Conservation (phyloP, 2,888 invertebrate species). For the Imbricaverruca yamaguchii region DNA sequence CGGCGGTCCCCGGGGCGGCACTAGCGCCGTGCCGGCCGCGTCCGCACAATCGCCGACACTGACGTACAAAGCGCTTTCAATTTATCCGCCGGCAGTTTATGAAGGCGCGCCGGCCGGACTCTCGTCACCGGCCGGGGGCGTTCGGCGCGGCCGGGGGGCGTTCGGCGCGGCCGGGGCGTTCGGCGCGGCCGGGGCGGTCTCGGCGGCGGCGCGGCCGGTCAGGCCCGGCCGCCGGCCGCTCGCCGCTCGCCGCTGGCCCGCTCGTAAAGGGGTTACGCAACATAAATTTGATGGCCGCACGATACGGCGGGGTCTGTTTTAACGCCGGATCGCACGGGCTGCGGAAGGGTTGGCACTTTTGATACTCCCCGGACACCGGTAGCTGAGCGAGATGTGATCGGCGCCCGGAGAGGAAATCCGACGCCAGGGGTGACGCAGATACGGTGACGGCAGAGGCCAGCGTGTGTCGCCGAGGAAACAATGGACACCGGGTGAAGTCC, state of each 20-base stretch:
- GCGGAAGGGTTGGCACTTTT: constrained; percentile 12
- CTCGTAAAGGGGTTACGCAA: constrained; percentile 11
- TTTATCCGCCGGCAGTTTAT: constrained; percentile 11
- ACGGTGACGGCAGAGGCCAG: no score
- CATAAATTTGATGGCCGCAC: constrained; percentile 18
- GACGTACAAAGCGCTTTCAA: constrained; percentile 6
- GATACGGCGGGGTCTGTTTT: constrained; percentile 13
- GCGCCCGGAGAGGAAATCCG: no score
- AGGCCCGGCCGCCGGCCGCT: not conserved
- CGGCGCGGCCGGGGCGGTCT: not conserved
- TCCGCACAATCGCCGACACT: not conserved
- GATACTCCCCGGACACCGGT: not conserved
- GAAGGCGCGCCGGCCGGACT: not conserved
- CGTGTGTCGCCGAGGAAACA: no score
- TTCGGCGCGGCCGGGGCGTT: not conserved
- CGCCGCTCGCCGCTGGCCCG: not conserved
- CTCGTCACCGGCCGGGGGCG: no score
- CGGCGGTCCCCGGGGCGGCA: not conserved
- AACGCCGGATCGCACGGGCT: not conserved
- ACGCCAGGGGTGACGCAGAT: no score
- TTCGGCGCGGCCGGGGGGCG: no score
- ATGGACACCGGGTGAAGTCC: no score
- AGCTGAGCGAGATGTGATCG: not conserved
- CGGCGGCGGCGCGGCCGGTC: not conserved
- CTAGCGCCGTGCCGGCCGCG: not conserved